Conservation (phyloP, 2,797 vertebrate species). For the Sebastes kiyomatsui region DNA sequence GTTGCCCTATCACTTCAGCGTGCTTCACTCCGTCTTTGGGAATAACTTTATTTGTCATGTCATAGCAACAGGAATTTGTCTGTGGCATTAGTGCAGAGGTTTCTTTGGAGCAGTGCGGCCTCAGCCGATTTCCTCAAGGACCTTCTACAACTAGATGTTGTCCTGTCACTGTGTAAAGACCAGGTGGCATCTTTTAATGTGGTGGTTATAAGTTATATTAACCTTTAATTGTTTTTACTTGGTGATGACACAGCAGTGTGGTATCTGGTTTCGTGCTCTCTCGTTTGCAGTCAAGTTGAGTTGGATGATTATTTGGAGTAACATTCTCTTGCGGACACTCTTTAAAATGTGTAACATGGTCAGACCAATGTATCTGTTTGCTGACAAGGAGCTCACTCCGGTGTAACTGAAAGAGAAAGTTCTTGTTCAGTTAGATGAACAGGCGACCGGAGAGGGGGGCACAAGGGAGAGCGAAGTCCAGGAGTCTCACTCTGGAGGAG, state of each 20-base stretch:
- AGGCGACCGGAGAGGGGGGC: background rate
- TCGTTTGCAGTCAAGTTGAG: background rate
- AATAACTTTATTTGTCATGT: background rate
- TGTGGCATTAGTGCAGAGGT: background rate
- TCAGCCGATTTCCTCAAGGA: too few species aligned
- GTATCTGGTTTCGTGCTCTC: background rate
- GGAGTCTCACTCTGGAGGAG: constrained; percentile 1
- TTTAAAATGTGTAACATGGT: background rate
- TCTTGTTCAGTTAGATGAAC: constrained; percentile 19
- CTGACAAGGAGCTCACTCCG: background rate
- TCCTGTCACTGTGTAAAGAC: background rate
- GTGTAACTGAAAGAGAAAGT: background rate
- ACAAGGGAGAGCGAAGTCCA: constrained; percentile 5
- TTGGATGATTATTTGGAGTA: background rate
- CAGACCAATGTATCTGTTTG: background rate
- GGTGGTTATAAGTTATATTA: constrained; percentile 15
- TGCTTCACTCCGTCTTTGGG: background rate
- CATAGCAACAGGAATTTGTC: background rate
- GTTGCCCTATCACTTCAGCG: background rate
- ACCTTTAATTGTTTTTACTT: constrained; percentile 29
- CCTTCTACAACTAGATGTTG: background rate
- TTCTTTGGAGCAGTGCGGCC: background rate
- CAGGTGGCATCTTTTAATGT: constrained; percentile 14
- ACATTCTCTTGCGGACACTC: background rate
- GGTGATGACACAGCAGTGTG: constrained; percentile 7